Base-by-base conservation (phyloP, 2,888 invertebrate species). In the Drosophila gaucha region DNA sequence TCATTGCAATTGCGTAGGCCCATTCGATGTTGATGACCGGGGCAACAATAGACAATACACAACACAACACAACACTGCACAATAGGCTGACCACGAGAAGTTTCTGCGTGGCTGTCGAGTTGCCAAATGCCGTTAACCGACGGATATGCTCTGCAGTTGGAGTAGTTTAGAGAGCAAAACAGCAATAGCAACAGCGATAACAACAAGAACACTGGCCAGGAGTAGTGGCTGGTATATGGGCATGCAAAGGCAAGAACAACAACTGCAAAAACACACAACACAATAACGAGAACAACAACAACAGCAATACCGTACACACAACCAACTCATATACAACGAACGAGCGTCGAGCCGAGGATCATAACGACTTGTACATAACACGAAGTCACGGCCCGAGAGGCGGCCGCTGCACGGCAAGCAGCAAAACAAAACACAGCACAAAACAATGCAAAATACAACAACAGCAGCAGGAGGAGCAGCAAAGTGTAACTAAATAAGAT, bases 401-500 rank as follows among this genome's bases (percentile, higher is more conserved):
- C 76, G 69, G 78, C 66, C 74, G 55, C 59, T 54, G 70, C 68
- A 74, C 57, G 68, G 78, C 59, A 74, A 68, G 67, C 74, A 77
- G 70, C 84, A 85, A 80, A 89, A 88, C 85, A 86, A 87, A 88
- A 88, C 80, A 78, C 86, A 89, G 88, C 87, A 89, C 89, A 89
- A 89, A 86, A 88, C 89, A 88, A 88, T 84, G 86, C 89, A 89
- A 82, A 89, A 89, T 88, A 85, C 84, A 78, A 83, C 74, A 86
- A 63, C 74, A 80, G 58, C 58, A 72, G 59, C 62, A 70, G 63
- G 58, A 76, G 62, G 55, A 60, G 47, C 47, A 62, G 46, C 63
- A 78, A 77, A 66, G 69, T 86, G 83, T 86, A 86, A 85, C 84
- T 87, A 85, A 85, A 85, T 86, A 85, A 85, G 87, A 80, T 85